Base-by-base conservation (phyloP, 1,140 invertebrate genomes). In the Chelonus insularis region DNA sequence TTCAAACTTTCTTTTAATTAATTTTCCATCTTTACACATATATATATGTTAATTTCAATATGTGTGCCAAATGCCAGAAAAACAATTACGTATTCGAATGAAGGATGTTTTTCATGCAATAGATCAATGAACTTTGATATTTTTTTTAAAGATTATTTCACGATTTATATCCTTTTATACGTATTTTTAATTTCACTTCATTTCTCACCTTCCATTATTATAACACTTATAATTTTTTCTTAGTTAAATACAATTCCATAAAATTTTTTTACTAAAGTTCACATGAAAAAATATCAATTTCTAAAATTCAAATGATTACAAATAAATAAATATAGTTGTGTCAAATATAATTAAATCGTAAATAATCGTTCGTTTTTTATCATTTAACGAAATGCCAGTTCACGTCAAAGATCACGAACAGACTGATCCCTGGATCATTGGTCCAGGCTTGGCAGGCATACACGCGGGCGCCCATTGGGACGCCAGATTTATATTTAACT, bases 401-500 rank as follows among this genome's bases (percentile, higher is more conserved):
- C 68, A 67, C 74, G 70, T 68, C 67, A 69, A 71, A 69, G 67
- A 72, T 54, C 75, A 73, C 72, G 75, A 74, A 72, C 70, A 79
- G 78, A 80, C 79, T 81, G 76, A 61, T 57, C 12, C 57, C 72
- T 78, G 75, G 74, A 77, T 76, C 70, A 75, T 69, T 70, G 70
- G 71, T 79, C 75, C 77, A 77, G 76, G 71, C 73, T 73, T 64
- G 68, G 71, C 74, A 29, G 25, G 68, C 72, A 74, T 11, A 37
- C 48, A 41, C 34, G 41, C 41, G 43, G 56, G 52, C 56, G 60
- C 16, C 23, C 45, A 62, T 67, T 57, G 59, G 43, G 72, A 72
- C 71, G 71, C 72, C 71, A 67, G 68, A 68, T 74, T 81, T 80
- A 80, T 79, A 80, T 80, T 82, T 81, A 82, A 80, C 78, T 80